Evolutionary conservation across 2,797 vertebrate species (phyloP).

Genomic region (Salmo trutta): DNA sequence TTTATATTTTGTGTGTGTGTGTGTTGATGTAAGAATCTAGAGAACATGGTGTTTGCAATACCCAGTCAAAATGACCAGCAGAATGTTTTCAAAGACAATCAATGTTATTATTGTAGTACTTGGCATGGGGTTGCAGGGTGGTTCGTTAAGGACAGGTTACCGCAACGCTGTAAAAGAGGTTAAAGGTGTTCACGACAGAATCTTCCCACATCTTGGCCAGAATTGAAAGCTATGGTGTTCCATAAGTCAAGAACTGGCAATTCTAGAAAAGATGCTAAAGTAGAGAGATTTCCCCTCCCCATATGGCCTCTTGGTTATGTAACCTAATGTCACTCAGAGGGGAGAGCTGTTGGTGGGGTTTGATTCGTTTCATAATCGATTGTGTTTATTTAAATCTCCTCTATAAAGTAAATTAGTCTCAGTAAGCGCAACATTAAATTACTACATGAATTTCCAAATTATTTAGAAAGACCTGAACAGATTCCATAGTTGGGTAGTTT

Average conservation of each 20-base stretch:
- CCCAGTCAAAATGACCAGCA: constrained; percentile 44
- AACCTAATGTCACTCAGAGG: background rate
- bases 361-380: background rate
- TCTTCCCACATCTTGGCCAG: background rate
- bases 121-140: background rate
- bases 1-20: constrained; percentile 11
- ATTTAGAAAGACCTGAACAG: background rate
- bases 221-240: background rate
- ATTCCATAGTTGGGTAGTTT: too few species aligned
- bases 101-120: constrained; percentile 4
- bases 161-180: background rate
- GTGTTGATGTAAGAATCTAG: constrained; percentile 36
- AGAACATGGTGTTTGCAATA: constrained; percentile 28
- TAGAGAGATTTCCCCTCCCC: background rate
- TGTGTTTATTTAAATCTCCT: background rate
- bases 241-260: background rate
- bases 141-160: background rate
- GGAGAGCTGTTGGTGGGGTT: background rate
- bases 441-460: background rate
- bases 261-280: too few species aligned
- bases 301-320: background rate
- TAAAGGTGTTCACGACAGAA: too few species aligned
- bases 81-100: constrained; percentile 53
- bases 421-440: too few species aligned
- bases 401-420: too few species aligned